Evolutionary conservation across 2,113 vertebrate genomes (phyloP).

Genomic region (Upupa epops): DNA sequence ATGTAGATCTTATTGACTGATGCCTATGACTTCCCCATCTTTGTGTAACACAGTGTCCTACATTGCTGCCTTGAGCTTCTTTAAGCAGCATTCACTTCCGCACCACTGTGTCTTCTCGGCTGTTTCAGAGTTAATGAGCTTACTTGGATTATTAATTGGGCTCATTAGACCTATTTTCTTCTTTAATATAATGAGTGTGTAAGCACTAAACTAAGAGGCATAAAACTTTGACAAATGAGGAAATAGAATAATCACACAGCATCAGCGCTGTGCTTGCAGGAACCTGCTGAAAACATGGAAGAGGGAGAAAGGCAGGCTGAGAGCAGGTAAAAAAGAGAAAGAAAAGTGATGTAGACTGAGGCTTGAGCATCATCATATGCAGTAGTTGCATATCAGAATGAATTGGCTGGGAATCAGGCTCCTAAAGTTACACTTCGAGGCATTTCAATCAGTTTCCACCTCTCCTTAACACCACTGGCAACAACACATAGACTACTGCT

Average conservation of each 20-base stretch:
- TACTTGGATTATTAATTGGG: conserved; percentile 46
- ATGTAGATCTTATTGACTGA: not conserved
- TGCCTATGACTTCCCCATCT: not conserved
- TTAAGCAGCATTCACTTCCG: not conserved
- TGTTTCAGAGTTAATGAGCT: not conserved
- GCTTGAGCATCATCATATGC: not conserved
- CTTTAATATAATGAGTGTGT: conserved; percentile 38
- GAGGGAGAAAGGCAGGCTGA: not conserved
- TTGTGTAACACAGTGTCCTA: not conserved
- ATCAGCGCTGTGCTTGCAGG: not conserved
- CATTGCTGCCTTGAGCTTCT: not conserved
- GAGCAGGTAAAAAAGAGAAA: not conserved
- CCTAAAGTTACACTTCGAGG: not conserved
- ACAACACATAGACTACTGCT: accelerated
- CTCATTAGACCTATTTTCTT: conserved; percentile 45
- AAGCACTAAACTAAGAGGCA: conserved; percentile 31
- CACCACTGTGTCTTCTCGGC: not conserved
- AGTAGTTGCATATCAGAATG: not conserved
- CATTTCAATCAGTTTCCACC: not conserved
- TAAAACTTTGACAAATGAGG: conserved; percentile 14
- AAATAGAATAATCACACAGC: not conserved
- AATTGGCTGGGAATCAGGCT: not conserved
- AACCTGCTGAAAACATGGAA: not conserved
- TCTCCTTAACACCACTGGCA: not conserved
- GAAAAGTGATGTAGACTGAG: not conserved